Base-by-base conservation (phyloP, 2,797 vertebrate species). In the Meda fulgida region DNA sequence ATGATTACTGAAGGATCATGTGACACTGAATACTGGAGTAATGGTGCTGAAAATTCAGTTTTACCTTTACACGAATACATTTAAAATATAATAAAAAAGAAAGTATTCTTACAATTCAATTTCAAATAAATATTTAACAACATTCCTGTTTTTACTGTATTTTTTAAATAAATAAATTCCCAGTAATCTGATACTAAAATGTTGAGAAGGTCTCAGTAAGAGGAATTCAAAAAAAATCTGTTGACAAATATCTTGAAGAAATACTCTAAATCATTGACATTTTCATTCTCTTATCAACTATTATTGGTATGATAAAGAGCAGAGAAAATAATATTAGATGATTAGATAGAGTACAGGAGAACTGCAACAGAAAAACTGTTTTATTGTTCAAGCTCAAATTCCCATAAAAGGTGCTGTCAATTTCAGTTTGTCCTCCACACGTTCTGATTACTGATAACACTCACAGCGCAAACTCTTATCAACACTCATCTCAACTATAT, bases 381-480 rank as follows among this genome's bases (percentile, higher is more conserved):
- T 3, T 5, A 60, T 40, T 78, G 13, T 53, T 11, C 6, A 26
- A 60, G 11, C 11, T 81, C 38, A 55, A 18, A 9, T 70, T 38
- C 38, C n/a, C 10, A 29, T 40, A 21, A 63, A 2, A 60, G 29
- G 36, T 7, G 26, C 26, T 60, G 2, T 58, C 1, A 2, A 58
- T 76, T 58, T 76, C 23, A 78, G 16, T n/a, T 34, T 23, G 31
- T 67, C 29, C 29, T 67, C 43, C 0, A 1, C 19, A 34, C 71
- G 66, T 69, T 48, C 5, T 36, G 53, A 81, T 80, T 69, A 69
- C 66, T 55, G 14, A 55, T 70, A 29, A 7, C 34, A 55, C 46
- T 38, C 16, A 8, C 79, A 78, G 53, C 0, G 5, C 14, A 40
- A 51, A 58, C 71, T 60, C 34, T 8, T 58, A 81, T 81, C 23